These are phyloP conservation scores for Leptobrachium leishanense DNA, from an alignment of 2,113 vertebrate genomes.

Conservation along the genomic window DNA sequence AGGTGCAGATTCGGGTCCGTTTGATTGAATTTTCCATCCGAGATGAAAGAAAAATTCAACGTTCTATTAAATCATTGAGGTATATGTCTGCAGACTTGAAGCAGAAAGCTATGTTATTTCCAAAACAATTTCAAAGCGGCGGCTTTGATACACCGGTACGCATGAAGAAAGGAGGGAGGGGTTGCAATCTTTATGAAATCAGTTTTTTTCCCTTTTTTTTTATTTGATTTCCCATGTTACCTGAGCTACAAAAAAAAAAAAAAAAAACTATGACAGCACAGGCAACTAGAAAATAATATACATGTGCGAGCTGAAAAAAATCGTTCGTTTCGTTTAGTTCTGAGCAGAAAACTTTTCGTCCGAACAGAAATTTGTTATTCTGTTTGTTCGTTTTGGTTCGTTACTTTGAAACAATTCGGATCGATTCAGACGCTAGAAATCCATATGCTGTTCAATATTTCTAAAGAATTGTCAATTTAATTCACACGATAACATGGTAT, in stretches of 20 bases:
- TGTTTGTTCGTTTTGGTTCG: too few species aligned
- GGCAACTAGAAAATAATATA: not conserved
- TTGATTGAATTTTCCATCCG: constrained; percentile 9
- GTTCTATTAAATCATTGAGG: constrained; percentile 7
- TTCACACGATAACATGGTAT: too few species aligned
- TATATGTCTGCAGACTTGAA: not conserved
- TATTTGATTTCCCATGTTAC: constrained; percentile 14
- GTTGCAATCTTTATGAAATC: not conserved
- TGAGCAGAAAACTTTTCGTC: too few species aligned
- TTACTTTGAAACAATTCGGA: too few species aligned
- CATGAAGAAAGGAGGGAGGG: not conserved
- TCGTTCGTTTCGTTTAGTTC: too few species aligned
- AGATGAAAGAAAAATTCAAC: constrained; percentile 20
- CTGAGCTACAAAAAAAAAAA: not conserved
- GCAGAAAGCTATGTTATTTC: not conserved
- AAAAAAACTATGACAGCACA: not conserved
- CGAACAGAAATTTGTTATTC: too few species aligned
- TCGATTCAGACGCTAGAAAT: too few species aligned
- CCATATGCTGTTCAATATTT: too few species aligned
- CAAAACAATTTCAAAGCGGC: constrained; percentile 9
- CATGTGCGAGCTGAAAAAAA: too few species aligned
- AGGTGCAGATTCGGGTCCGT: not conserved
- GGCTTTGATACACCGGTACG: not conserved
- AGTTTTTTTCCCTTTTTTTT: not conserved
- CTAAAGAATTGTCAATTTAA: too few species aligned